These are phyloP conservation scores for Phrynocephalus versicolor DNA, from an alignment of 2,113 vertebrate genomes.

Conservation along the genomic window DNA sequence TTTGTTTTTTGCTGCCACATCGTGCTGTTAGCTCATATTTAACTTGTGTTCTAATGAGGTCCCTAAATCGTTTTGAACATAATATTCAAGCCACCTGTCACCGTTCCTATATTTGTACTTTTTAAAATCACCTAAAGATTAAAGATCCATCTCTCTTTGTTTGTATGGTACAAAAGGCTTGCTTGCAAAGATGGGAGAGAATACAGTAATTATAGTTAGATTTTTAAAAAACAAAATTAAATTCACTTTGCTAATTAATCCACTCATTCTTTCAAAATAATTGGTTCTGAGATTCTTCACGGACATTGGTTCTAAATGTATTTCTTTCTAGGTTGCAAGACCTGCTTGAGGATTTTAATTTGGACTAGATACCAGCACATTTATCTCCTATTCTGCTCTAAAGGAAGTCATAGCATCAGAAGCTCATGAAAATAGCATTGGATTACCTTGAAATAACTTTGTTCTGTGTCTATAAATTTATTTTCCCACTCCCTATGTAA, in stretches of 20 bases:
- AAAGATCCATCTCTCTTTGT: no score
- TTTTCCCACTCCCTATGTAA: no score
- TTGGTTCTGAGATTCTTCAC: neutral
- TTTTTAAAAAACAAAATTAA: neutral
- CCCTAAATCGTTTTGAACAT: no score
- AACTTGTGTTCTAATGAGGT: no score
- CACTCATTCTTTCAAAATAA: neutral
- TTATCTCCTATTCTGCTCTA: neutral
- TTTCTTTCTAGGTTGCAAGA: slow-evolving; percentile 44
- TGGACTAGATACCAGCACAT: slow-evolving; percentile 56
- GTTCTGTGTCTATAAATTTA: no score
- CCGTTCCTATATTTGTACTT: no score
- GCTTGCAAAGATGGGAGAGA: neutral
- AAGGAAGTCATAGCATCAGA: neutral
- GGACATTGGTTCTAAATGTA: neutral
- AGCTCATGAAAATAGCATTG: neutral
- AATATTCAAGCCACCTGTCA: no score
- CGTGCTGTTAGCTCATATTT: no score
- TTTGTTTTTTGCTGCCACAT: no score
- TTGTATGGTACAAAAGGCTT: neutral
- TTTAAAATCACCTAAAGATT: no score
- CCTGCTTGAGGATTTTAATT: slow-evolving; percentile 31
- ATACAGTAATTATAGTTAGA: neutral
- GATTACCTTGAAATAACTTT: neutral
- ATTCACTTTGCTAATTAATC: neutral